Conservation (phyloP, 2,888 invertebrate species). For the Neria commutata region DNA sequence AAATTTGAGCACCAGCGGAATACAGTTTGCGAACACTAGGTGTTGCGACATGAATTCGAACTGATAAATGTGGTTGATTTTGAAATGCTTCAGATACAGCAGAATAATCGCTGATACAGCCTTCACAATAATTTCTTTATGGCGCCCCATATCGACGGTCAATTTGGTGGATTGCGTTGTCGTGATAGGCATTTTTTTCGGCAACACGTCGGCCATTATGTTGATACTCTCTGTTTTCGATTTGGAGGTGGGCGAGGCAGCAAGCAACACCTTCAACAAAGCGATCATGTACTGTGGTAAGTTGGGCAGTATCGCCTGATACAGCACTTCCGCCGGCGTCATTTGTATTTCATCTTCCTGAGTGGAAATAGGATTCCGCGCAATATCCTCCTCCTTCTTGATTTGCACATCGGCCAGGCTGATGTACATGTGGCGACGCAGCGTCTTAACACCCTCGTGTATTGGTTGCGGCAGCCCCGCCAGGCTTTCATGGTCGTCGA, state of each 20-base stretch:
- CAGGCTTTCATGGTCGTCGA: constrained; percentile 83
- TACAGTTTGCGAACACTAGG: constrained; percentile 98
- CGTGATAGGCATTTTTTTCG: constrained; percentile 97
- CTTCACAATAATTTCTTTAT: constrained; percentile 98
- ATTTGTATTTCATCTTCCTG: constrained; percentile 78
- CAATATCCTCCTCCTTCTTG: constrained; percentile 88
- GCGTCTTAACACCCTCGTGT: constrained; percentile 90
- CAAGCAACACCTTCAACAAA: constrained; percentile 91
- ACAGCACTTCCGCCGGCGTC: constrained; percentile 87
- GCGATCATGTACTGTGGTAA: constrained; percentile 98
- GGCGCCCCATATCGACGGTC: constrained; percentile 96
- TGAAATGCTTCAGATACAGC: constrained; percentile 94
- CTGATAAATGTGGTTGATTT: constrained; percentile 96
- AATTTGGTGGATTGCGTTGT: constrained; percentile 93
- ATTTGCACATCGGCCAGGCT: constrained; percentile 93
- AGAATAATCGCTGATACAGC: constrained; percentile 89
- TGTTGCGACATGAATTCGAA: constrained; percentile 99
- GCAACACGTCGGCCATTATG: constrained; percentile 96
- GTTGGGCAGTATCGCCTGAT: constrained; percentile 93
- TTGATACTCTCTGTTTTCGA: constrained; percentile 97
- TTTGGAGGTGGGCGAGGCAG: constrained; percentile 99
- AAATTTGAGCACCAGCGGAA: constrained; percentile 96
- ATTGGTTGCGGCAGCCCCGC: constrained; percentile 97
- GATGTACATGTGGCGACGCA: constrained; percentile 87
- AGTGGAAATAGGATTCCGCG: constrained; percentile 87